These are phyloP conservation scores for Dasyprocta punctata DNA, from an alignment of 2,113 vertebrate genomes.

Conservation along the genomic window DNA sequence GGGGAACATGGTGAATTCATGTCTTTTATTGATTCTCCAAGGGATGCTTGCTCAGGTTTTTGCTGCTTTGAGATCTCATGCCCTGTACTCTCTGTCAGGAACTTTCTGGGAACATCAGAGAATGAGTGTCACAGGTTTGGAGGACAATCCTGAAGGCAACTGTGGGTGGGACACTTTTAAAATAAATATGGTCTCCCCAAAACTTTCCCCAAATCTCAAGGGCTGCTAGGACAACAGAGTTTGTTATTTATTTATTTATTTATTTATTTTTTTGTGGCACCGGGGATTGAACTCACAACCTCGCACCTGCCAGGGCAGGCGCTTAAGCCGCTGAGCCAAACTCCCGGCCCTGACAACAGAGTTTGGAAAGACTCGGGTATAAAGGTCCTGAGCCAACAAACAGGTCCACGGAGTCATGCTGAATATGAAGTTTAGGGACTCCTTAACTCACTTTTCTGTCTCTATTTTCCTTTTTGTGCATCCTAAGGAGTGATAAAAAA, in stretches of 20 bases:
- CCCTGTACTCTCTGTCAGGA: background rate
- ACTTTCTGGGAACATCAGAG: too few relatives aligned
- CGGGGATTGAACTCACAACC: too few relatives aligned
- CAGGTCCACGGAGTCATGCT: background rate
- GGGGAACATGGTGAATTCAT: accelerated
- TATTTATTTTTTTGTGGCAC: too few relatives aligned
- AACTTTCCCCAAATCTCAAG: background rate
- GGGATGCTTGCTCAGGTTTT: background rate
- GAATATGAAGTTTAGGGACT: too few relatives aligned
- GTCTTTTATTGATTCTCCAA: background rate
- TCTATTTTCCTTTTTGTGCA: background rate
- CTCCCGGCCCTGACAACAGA: too few relatives aligned
- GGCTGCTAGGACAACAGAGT: background rate
- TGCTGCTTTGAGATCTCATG: background rate
- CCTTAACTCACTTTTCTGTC: background rate
- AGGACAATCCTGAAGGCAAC: background rate
- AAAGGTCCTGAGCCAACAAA: background rate
- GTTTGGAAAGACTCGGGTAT: background rate
- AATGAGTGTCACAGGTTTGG: background rate
- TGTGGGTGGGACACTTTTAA: background rate
- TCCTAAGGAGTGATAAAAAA: background rate
- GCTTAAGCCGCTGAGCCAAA: too few relatives aligned
- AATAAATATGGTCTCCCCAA: background rate
- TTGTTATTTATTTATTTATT: too few relatives aligned
- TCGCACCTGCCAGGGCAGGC: too few relatives aligned